Evolutionary conservation across 1,140 invertebrate species (phyloP).

Genomic region (Halesus radiatus): DNA sequence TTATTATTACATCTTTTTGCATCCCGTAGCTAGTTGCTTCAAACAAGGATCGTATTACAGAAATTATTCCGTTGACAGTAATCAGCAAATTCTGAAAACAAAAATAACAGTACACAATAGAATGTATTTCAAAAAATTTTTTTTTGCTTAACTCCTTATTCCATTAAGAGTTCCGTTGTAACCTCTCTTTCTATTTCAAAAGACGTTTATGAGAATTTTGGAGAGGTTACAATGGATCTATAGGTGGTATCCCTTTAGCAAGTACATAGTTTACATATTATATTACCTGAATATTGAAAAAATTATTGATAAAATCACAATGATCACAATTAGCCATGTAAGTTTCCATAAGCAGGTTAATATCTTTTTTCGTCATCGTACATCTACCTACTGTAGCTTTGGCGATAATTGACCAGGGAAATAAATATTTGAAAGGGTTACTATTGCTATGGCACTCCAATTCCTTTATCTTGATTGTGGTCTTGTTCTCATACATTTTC

Average conservation of each 20-base stretch:
- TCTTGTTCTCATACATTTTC: neutral
- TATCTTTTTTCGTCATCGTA: neutral
- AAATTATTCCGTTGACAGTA: conserved; percentile 40
- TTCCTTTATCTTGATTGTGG: neutral
- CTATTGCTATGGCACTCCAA: neutral
- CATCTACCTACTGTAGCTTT: neutral
- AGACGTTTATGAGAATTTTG: too few relatives aligned
- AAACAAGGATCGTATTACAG: conserved; percentile 32
- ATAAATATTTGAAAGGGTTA: neutral
- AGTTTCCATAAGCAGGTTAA: neutral
- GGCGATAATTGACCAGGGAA: conserved; percentile 13
- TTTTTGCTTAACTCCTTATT: too few relatives aligned
- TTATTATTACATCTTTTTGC: neutral
- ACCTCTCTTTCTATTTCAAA: too few relatives aligned
- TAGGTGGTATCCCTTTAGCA: too few relatives aligned
- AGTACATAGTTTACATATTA: too few relatives aligned
- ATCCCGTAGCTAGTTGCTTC: conserved; percentile 2
- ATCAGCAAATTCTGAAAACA: conserved; percentile 40
- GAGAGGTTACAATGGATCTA: too few relatives aligned
- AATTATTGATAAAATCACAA: neutral
- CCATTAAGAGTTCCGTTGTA: too few relatives aligned
- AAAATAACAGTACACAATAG: neutral
- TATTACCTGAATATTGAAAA: conserved; percentile 9
- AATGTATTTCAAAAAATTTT: too few relatives aligned
- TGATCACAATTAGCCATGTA: conserved; percentile 15